Base-by-base conservation (phyloP, 2,797 vertebrate species). In the Poliocrania exsul region DNA sequence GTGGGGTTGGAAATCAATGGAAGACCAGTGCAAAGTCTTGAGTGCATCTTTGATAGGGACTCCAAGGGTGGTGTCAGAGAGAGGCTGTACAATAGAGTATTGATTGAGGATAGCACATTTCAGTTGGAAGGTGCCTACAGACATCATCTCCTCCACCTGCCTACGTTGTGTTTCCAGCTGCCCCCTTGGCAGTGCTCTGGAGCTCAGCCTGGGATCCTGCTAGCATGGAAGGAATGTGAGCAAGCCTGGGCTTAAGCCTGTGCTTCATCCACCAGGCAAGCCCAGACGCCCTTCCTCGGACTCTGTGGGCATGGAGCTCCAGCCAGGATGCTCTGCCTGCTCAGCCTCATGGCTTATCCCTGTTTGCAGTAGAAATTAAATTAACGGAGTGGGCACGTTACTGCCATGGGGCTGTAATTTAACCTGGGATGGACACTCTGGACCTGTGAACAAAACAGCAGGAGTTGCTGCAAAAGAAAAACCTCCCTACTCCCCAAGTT, bases 21-120 rank as follows among this genome's bases (percentile, higher is more conserved):
- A 54, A 35, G 78, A 86, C 28, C 71, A 70, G 93, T 56, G 61
- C 90, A 82, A 89, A 92, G 94, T 97, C 86, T 82, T 87, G 58
- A 66, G 58, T 81, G 79, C n/a, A 13, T 91, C 85, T 62, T 80
- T 49, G 89, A 80, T 83, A 91, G 82, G 61, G n/a, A 6, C 31
- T 64, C 13, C 5, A 13, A 37, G 57, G 38, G 65, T 86, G 57
- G 16, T n/a, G 46, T 13, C 62, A 37, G 40, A 49, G 40, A 25
- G 57, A 86, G 31, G 19, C 19, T 31, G 25, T 56, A 29, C 46
- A 67, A 15, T 6, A 18, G 26, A 54, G 2, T 66, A 37, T 40
- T n/a, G 51, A 15, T 31, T 51, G 46, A 31, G 53, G 19, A 4
- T 8, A 11, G 53, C 51, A 3, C 18, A 6, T 61, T 80, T 40